phyloP scores from a whole-genome alignment of 1,140 invertebrate genomes.

The Stenopsyche tienmushanensis region DNA sequence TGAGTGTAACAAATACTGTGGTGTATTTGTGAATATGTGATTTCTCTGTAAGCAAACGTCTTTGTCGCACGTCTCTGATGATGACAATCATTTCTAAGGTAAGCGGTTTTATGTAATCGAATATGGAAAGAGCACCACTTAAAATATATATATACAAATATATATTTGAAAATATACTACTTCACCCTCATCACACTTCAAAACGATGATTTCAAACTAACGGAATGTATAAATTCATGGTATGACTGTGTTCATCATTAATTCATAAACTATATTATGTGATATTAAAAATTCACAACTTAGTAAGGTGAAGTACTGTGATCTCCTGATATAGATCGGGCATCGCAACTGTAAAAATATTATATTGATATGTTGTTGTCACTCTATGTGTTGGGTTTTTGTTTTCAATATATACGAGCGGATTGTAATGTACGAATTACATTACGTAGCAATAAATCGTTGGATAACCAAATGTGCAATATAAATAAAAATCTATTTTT shows the following conservation, averaged over 20 bases:
- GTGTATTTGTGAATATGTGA: conserved; percentile 20
- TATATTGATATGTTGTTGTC: no score
- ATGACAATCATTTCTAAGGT: conserved; percentile 17
- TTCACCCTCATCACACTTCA: conserved; percentile 2
- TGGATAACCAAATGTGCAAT: no score
- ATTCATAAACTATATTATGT: neutral
- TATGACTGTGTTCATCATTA: neutral
- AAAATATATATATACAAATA: neutral
- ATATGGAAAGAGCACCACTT: neutral
- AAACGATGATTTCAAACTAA: neutral
- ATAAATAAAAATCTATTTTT: no score
- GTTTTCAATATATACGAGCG: no score
- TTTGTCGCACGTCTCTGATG: neutral
- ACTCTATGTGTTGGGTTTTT: no score
- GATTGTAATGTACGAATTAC: no score
- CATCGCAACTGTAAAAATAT: no score
- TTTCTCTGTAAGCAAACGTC: neutral
- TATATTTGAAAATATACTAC: neutral
- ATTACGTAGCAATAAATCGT: no score
- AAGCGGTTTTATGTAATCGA: no score
- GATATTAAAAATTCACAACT: no score
- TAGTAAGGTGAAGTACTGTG: no score
- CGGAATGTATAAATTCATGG: conserved; percentile 4
- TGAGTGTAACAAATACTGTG: conserved; percentile 1
- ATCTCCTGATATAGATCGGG: no score